Percentiles rank a stretch among this genome's conserved stretches.
Evolutionary conservation across 1,140 invertebrate genomes (phyloP).

Genomic region (Diorhabda elongata): DNA sequence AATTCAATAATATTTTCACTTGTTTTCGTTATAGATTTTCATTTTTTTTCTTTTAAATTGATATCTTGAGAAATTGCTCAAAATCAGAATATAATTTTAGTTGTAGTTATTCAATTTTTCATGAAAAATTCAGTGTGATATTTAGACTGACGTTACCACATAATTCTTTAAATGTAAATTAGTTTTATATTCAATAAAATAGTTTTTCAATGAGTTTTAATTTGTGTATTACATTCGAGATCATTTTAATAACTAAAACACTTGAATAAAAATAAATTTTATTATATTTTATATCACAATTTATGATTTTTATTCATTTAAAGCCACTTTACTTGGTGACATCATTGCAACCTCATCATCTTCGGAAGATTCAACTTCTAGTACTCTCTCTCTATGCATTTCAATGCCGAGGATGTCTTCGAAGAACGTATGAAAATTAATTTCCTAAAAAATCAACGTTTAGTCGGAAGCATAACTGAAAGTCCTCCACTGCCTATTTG

Average conservation of each 20-base stretch:
- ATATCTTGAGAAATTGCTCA: conserved; percentile 12
- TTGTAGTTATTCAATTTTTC: neutral
- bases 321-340: neutral
- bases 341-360: neutral
- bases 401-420: conserved; percentile 35
- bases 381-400: conserved; percentile 22
- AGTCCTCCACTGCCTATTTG: no score
- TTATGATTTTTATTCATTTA: neutral
- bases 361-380: neutral
- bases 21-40: conserved; percentile 3
- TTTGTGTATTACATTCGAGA: neutral
- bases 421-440: conserved; percentile 29
- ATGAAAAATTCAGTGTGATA: conserved; percentile 19
- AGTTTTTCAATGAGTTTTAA: neutral
- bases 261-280: neutral
- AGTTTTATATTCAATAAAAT: conserved; percentile 19
- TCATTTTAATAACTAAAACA: conserved; percentile 3
- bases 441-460: conserved; percentile 25
- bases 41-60: conserved; percentile 3
- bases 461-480: no score
- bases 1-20: conserved; percentile 13
- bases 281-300: neutral
- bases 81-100: conserved; percentile 1
- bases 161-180: conserved; percentile 13
- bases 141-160: conserved; percentile 17